Evolutionary conservation across 2,888 invertebrate genomes (phyloP), one percentile per base, ranked within the genome.

Genomic region (Electrophaes corylata): DNA sequence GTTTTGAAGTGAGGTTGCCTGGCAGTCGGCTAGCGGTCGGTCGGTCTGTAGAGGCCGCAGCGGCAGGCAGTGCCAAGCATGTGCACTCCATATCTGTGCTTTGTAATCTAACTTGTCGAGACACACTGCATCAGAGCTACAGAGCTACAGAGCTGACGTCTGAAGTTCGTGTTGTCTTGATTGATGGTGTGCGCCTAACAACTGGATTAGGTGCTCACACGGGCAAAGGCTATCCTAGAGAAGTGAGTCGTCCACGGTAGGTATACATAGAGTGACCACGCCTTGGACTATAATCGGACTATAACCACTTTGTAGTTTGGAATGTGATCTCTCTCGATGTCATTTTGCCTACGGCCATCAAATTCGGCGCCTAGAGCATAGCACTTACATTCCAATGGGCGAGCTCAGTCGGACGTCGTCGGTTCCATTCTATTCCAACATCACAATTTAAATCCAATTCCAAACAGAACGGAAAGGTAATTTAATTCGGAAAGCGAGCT

Each of bases 381-480:
- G n/a, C n/a, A n/a, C n/a, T n/a, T n/a, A n/a, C n/a, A n/a, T n/a
- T n/a, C n/a, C n/a, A n/a, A n/a, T n/a, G n/a, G n/a, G n/a, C n/a
- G n/a, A n/a, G n/a, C n/a, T n/a, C n/a, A n/a, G n/a, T n/a, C n/a
- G n/a, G n/a, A n/a, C n/a, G 3, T n/a, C n/a, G n/a, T 31, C 3
- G 31, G 31, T 31, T 31, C 3, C 14, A 14, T 41, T 44, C n/a
- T 16, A 40, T 19, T 40, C 10, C 19, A 33, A 33, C 31, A 49
- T 39, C 41, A 6, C 40, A 31, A 41, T 49, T 19, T 41, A 29
- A 49, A 40, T 49, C 2, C 40, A 31, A 41, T 49, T 19, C 29
- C 40, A 18, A 31, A 49, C 40, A 49, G 40, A 40, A 40, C 12
- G 31, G 49, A 49, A 49, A 49, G 31, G 31, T 41, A 49, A 49